These are phyloP conservation scores for Sebastiscus albofasciatus DNA, from an alignment of 2,797 vertebrate species.

Conservation along the genomic window DNA sequence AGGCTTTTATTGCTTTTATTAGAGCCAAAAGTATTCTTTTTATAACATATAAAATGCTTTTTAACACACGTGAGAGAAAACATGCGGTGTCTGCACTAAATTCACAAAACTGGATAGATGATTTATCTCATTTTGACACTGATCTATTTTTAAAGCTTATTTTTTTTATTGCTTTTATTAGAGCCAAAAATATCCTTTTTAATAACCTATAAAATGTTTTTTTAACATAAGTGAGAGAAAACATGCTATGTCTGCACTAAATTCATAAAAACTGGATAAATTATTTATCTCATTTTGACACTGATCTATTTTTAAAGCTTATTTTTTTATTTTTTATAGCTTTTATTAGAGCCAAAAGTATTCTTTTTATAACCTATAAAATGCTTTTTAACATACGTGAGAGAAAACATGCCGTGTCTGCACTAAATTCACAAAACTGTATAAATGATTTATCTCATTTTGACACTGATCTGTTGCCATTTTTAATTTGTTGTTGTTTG, in stretches of 20 bases:
- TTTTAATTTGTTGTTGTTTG: constrained; percentile 72
- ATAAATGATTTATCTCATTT: constrained; percentile 40
- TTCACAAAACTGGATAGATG: constrained; percentile 4
- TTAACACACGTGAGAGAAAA: background rate
- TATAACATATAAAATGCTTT: background rate
- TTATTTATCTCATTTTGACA: constrained; percentile 35
- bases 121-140: constrained; percentile 36
- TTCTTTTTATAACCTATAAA: background rate
- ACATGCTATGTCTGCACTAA: background rate
- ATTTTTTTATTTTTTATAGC: too few relatives aligned
- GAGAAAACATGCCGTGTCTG: background rate
- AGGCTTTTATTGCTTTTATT: too few relatives aligned
- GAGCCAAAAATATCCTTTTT: too few relatives aligned
- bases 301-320: constrained; percentile 46
- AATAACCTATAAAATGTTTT: background rate
- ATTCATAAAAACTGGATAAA: constrained; percentile 4
- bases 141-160: constrained; percentile 42
- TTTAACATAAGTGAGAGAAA: background rate
- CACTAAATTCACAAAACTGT: background rate
- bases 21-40: background rate
- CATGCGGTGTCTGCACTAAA: background rate
- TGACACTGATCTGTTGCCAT: constrained; percentile 44
- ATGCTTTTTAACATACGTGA: background rate
- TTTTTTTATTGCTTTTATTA: too few relatives aligned
- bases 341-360: too few relatives aligned